Base-by-base conservation (phyloP, 2,888 invertebrate species). In the Ametastegia equiseti region DNA sequence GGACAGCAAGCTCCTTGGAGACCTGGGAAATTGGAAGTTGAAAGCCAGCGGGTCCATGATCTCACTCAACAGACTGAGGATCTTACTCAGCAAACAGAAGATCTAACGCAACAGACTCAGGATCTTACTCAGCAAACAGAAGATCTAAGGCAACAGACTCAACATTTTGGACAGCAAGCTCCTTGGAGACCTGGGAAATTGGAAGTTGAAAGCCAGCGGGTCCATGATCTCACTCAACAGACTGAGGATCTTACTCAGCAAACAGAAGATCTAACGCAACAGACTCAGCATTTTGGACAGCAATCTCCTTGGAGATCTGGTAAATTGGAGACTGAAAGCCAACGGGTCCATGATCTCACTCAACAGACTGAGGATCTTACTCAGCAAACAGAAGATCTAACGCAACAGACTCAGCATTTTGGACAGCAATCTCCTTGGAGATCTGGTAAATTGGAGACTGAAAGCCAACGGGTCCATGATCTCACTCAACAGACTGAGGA, bases 221-320 rank as follows among this genome's bases (percentile, higher is more conserved):
- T 19, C 27, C 75, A 71, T 54, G 45, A 79, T 13, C 36, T 82
- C 11, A 75, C 75, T 63, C 80, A 80, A 45, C 83, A 89, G 87
- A 45, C 82, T 85, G 88, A 91, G 87, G 89, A 90, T 81, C 83
- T 88, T 63, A 85, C 86, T 73, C 87, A 88, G 82, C 84, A 86
- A 65, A 50, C 42, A 45, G 75, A 83, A 78, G 82, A 83, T 84
- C 79, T 84, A 7, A 84, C 82, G 19, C 86, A 87, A 36, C 85
- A 89, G 54, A 83, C 83, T 63, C 77, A 36, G 13, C 39, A 30
- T 23, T n/a, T n/a, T 54, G 75, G 80, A 2, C 84, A 83, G 42
- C 82, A 82, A 79, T n/a, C n/a, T n/a, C 71, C 39, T 19, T 57
- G 71, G 71, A 30, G 54, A 15, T 15, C 57, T 63, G 81, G 73